These are phyloP conservation scores for Pollimyrus isidori DNA, from an alignment of 2,113 vertebrate species.

Conservation along the genomic window DNA sequence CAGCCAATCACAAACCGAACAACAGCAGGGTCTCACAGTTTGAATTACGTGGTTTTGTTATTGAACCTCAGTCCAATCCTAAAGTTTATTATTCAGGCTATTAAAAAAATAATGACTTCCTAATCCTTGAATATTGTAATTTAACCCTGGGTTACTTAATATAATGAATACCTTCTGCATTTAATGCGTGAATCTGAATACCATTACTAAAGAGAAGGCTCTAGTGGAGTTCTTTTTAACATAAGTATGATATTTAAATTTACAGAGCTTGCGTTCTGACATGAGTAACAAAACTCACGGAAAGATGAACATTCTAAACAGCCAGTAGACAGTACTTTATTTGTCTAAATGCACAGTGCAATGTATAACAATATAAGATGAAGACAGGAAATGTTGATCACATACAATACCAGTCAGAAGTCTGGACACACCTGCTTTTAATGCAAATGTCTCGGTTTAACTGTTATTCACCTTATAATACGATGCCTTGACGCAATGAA, in stretches of 20 bases:
- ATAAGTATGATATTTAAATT: not conserved
- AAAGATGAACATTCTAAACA: not conserved
- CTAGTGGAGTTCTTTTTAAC: not conserved
- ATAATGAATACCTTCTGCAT: not conserved
- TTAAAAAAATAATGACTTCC: slow-evolving; percentile 17
- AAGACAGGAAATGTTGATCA: not conserved
- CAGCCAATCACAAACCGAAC: not conserved
- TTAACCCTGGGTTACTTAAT: slow-evolving; percentile 1
- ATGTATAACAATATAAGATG: not conserved
- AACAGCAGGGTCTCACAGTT: not conserved
- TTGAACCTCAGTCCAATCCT: slow-evolving; percentile 15
- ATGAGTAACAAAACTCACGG: not conserved
- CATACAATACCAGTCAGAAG: not conserved
- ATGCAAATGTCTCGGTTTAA: not conserved
- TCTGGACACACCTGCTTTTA: not conserved
- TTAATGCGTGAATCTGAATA: not conserved
- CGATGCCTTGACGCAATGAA: not conserved
- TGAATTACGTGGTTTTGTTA: slow-evolving; percentile 25
- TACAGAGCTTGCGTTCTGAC: not conserved
- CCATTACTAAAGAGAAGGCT: not conserved
- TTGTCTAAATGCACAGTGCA: too few relatives aligned
- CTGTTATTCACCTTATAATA: not conserved
- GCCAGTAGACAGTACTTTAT: not conserved
- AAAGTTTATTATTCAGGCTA: slow-evolving; percentile 8
- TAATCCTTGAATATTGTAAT: not conserved